phyloP scores from a whole-genome alignment of 2,888 invertebrate genomes.

The Limnephilus rhombicus region DNA sequence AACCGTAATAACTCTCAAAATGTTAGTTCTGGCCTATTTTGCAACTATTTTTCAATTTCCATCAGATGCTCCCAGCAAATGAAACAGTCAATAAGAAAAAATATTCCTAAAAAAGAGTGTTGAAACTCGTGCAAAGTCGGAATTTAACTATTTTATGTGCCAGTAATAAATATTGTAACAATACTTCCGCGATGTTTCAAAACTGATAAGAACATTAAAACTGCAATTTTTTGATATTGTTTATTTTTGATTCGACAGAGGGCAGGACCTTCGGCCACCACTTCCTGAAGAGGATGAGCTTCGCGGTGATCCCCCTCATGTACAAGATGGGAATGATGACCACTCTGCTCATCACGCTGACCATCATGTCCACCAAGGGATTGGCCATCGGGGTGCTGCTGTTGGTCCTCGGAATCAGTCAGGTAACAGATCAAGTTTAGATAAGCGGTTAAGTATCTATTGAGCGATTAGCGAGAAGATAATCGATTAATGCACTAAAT shows the following conservation, averaged over 20 bases:
- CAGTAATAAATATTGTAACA: too few species aligned
- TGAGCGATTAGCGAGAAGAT: not conserved
- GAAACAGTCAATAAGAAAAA: too few species aligned
- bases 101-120: not conserved
- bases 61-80: too few species aligned
- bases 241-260: constrained; percentile 72
- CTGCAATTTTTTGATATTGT: not conserved
- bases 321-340: constrained; percentile 88
- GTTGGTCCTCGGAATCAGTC: constrained; percentile 79
- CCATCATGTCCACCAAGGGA: constrained; percentile 86
- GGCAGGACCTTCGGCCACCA: constrained; percentile 86
- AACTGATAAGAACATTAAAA: not conserved
- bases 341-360: constrained; percentile 83
- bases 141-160: too few species aligned
- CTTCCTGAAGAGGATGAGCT: constrained; percentile 83
- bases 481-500: not conserved
- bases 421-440: constrained; percentile 70
- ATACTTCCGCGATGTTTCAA: too few species aligned
- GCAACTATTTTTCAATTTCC: too few species aligned
- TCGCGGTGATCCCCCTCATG: constrained; percentile 85
- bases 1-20: not conserved
- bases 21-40: not conserved
- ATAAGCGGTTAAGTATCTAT: not conserved
- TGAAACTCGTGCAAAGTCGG: not conserved
- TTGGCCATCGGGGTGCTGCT: constrained; percentile 84